Evolutionary conservation across 2,113 vertebrate genomes (phyloP).

Genomic region (Cavia aperea): DNA sequence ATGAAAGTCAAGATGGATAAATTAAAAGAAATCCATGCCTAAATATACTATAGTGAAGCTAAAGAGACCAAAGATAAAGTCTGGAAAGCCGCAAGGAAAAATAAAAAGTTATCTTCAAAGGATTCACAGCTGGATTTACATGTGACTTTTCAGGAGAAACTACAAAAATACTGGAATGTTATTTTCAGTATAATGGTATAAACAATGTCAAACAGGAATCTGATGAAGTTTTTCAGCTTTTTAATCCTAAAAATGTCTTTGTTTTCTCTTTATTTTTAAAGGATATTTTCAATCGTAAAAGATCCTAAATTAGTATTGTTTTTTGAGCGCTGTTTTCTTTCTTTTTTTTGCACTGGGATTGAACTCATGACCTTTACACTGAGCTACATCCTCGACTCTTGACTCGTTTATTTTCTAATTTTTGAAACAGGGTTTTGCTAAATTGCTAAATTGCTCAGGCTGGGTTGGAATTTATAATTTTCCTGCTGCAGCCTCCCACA

Average conservation of each 20-base stretch:
- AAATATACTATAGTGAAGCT: neutral
- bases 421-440: neutral
- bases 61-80: slow-evolving; percentile 5
- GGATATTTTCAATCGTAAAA: neutral
- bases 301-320: neutral
- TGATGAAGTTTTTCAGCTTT: neutral
- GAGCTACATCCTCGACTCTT: neutral
- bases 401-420: neutral
- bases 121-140: neutral
- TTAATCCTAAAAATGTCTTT: neutral
- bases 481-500: neutral
- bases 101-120: neutral
- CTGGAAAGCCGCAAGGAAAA: neutral
- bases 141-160: neutral
- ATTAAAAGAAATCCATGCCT: neutral
- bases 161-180: neutral
- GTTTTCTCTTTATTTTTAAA: slow-evolving; percentile 12
- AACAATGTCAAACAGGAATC: neutral
- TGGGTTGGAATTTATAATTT: neutral
- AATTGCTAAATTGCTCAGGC: neutral
- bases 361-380: neutral
- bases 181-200: neutral
- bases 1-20: neutral
- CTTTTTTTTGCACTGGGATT: neutral
- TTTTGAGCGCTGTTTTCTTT: neutral